Percentiles rank a stretch among this genome's conserved stretches.
phyloP scores from a whole-genome alignment of 92 coral and sea anemone species.

The Siderastrea siderea region DNA sequence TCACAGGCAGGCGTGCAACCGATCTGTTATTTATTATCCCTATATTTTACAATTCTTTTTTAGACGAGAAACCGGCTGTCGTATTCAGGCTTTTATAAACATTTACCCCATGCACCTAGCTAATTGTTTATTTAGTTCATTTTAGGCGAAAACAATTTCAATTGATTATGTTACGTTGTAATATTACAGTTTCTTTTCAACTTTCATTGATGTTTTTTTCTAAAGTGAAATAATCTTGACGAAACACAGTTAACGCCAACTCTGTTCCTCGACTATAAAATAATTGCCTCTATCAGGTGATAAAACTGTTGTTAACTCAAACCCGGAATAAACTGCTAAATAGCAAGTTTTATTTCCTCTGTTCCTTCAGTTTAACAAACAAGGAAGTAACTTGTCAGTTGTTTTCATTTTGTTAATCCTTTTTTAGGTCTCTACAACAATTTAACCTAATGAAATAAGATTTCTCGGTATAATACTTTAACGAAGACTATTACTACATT shows the following conservation, averaged over 20 bases:
- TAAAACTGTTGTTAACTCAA: not conserved
- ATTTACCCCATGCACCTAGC: not conserved
- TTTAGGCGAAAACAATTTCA: not conserved
- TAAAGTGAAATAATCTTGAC: not conserved
- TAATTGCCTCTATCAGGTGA: not conserved
- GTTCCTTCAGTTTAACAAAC: not conserved
- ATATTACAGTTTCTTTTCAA: not conserved
- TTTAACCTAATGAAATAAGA: not conserved
- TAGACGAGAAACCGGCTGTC: too few species aligned
- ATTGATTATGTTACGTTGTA: not conserved
- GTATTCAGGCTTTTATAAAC: not conserved
- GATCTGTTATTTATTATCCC: too few species aligned
- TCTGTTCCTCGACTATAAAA: slow-evolving; percentile 3
- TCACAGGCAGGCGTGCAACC: too few species aligned
- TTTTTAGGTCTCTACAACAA: not conserved
- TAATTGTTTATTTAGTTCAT: not conserved
- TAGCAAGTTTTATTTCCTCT: not conserved
- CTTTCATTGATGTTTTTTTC: not conserved
- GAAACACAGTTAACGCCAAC: not conserved
- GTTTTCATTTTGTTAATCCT: not conserved
- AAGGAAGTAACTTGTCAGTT: slow-evolving; percentile 24
- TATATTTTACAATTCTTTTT: too few species aligned
- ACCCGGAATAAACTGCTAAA: not conserved
- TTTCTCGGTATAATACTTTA: not conserved
- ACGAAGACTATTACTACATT: not conserved